Conservation (phyloP, 2,113 vertebrate genomes). For the Excalfactoria chinensis region DNA sequence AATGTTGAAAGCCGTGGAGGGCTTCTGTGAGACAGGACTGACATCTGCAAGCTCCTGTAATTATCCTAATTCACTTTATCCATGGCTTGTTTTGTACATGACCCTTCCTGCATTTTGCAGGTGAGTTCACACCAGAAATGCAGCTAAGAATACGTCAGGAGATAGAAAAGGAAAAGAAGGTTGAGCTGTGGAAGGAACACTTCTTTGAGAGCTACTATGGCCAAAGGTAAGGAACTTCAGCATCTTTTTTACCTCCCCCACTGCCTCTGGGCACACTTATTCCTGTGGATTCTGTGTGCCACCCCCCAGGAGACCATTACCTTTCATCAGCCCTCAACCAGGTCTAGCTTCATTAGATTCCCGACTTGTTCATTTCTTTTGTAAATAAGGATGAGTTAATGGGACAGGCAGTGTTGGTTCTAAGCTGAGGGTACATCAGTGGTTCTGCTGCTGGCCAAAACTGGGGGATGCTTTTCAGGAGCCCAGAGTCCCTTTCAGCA, state of each 20-base stretch:
- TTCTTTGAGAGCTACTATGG: conserved; percentile 98
- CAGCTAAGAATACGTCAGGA: conserved; percentile 96
- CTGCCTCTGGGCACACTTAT: neutral
- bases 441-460: accelerated
- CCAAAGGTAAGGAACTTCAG: conserved; percentile 86
- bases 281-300: accelerated
- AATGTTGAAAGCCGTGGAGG: neutral
- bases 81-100: neutral
- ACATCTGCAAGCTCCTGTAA: neutral
- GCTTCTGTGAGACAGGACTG: neutral
- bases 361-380: neutral
- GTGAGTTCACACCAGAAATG: conserved; percentile 97
- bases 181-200: conserved; percentile 95
- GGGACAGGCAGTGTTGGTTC: accelerated
- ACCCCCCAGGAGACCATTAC: accelerated
- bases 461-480: accelerated
- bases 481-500: neutral
- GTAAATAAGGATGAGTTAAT: no score
- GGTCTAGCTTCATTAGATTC: neutral
- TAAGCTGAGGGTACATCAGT: accelerated
- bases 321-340: accelerated
- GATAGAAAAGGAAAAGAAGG: conserved; percentile 96
- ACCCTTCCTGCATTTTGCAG: conserved; percentile 68
- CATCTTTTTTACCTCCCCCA: accelerated
- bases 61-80: neutral